A percentile compares a stretch with the other conserved stretches of the same genome.
phyloP scores from a whole-genome alignment of 2,888 invertebrate genomes.

The Himalopsyche kuldschensis region DNA sequence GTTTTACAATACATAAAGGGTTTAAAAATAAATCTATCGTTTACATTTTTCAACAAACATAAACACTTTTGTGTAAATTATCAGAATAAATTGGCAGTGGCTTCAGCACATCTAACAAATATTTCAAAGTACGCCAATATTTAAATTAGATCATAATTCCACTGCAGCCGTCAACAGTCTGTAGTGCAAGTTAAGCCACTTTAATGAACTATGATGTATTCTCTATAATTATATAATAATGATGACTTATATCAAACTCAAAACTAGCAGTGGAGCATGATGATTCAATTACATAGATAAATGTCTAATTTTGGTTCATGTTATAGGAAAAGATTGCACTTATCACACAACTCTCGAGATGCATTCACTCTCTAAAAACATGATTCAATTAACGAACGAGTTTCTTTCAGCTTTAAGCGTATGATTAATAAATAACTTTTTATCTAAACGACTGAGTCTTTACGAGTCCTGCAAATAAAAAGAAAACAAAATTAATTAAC shows the following conservation, averaged over 20 bases:
- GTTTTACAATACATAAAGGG: neutral
- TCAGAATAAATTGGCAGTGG: conserved; percentile 25
- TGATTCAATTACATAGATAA: neutral
- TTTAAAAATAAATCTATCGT: neutral
- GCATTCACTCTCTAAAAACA: neutral
- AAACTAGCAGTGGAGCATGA: neutral
- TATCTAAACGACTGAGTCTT: conserved; percentile 58
- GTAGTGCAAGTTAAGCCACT: neutral
- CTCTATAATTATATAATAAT: neutral
- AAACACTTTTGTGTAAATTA: neutral
- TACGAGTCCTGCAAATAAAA: conserved; percentile 57
- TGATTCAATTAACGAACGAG: neutral
- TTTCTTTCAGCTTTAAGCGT: neutral
- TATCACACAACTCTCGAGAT: neutral
- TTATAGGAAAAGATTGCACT: neutral
- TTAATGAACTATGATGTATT: neutral
- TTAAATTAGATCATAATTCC: neutral
- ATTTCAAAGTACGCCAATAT: neutral
- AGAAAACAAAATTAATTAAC: conserved; percentile 24
- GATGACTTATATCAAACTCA: neutral
- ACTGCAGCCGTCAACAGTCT: neutral
- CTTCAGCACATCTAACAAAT: conserved; percentile 5
- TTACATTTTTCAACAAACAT: conserved; percentile 1
- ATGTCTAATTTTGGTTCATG: neutral
- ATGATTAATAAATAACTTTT: neutral